phyloP scores from a whole-genome alignment of 2,113 vertebrate genomes.

The Sinocyclocheilus anophthalmus region DNA sequence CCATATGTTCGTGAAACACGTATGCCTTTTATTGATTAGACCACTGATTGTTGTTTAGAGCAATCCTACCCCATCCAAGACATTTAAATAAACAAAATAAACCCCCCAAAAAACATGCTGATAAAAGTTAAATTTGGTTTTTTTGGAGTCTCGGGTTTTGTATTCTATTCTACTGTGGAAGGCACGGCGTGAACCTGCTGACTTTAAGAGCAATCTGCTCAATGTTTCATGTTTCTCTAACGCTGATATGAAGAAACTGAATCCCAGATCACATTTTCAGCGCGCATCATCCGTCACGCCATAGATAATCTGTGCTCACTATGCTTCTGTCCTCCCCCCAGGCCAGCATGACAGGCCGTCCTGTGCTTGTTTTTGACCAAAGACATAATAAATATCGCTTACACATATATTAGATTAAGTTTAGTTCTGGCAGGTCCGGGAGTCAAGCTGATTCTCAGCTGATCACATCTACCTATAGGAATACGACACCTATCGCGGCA shows the following conservation, averaged over 20 bases:
- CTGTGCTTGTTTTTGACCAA: not conserved
- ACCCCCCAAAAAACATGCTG: too few species aligned
- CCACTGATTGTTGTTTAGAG: not conserved
- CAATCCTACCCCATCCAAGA: too few species aligned
- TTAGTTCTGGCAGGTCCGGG: too few species aligned
- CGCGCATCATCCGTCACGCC: not conserved
- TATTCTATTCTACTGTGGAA: not conserved
- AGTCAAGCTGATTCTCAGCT: too few species aligned
- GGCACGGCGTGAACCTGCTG: not conserved
- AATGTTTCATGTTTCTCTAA: not conserved
- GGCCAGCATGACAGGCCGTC: not conserved
- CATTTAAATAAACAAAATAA: too few species aligned
- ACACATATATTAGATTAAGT: not conserved
- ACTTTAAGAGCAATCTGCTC: not conserved
- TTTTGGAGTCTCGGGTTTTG: not conserved
- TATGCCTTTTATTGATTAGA: not conserved
- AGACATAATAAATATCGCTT: not conserved
- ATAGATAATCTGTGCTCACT: not conserved
- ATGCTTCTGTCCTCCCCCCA: not conserved
- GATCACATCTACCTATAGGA: too few species aligned
- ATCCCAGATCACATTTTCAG: constrained; percentile 7
- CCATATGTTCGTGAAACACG: not conserved
- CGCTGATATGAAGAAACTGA: not conserved
- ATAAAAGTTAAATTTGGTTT: not conserved
- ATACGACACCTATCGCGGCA: too few species aligned